Base-by-base conservation (phyloP, 2,888 invertebrate genomes). In the Eudemis profundana region DNA sequence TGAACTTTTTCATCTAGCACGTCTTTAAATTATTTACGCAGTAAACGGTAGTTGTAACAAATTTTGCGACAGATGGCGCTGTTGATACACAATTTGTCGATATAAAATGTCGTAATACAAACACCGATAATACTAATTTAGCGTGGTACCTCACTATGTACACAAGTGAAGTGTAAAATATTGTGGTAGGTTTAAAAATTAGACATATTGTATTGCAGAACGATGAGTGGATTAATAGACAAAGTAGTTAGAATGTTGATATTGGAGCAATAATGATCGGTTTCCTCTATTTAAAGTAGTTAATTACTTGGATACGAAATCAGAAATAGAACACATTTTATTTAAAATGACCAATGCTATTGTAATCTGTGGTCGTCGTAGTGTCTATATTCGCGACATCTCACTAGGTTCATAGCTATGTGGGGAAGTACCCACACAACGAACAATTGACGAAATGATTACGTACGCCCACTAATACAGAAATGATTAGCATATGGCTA, bases 381-480 rank as follows among this genome's bases (percentile, higher is more conserved):
- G 27, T 44, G 56, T 15, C 29, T 56, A 56, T 29, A 44, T 54
- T 42, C 15, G n/a, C 42, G 42, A 33, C 19, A 44, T 44, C 40
- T 50, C 12, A 44, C 57, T 46, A 49, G 17, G 14, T 29, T 8
- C 14, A 14, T 53, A 49, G 23, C n/a, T 46, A 46, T 53, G 64
- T 60, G 53, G 67, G 54, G 59, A 67, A 64, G 59, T 64, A 67
- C 67, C 64, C 65, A 67, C 64, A 67, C 67, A 47, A 14, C 42
- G 56, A 66, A 56, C 56, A 63, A 49, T 61, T 61, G 61, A 56
- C 44, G 42, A 42, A 50, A 56, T 57, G 66, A 62, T 66, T 62
- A 66, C 67, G 40, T 47, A 63, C 59, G 47, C 64, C 64, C 56
- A 67, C 63, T 33, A 54, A 54, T 49, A 54, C 38, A 60, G n/a